Evolutionary conservation across 92 coral and sea anemone species (phyloP), one percentile per base, ranked within the genome.

Genomic region (Muricea muricata): DNA sequence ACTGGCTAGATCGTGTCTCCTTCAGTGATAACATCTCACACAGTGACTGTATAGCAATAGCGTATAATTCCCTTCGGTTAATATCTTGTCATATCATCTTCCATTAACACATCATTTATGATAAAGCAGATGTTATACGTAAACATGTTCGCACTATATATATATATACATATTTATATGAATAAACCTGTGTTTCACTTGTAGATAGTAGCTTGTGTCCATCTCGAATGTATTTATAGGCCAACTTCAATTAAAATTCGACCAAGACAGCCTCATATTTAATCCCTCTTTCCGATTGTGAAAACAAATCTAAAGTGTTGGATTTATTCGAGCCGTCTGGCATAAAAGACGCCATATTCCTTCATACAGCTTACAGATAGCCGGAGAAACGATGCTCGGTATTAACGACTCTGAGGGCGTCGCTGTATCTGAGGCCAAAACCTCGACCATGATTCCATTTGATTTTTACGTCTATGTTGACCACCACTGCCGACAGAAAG

Each of bases 391-490:
- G 6, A 26, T 63, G 21, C 37, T 26, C 11, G 13, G 70, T 39
- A 12, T 15, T 20, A 63, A 63, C 13, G 20, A 63, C 31, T 28
- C 39, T 30, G 70, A 63, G 7, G 9, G 70, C 13, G 4, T 63
- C n/a, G 2, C 39, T 15, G 24, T 10, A 18, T 63, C 70, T 7
- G 70, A 63, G 30, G 28, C 12, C 9, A 63, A 70, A 21, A 3
- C 20, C 73, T 58, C 67, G 14, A 32, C 42, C 1, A 14, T 67
- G 73, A 67, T 30, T 23, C 33, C 42, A 20, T 70, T 70, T 70
- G 76, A 70, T 21, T 70, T 70, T 34, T 70, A 70, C 54, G 76
- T 42, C 15, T 37, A 70, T 20, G 76, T 70, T 0, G 76, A 70
- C 10, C 8, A 10, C 8, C 76, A 30, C 26, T 70, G 76, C 18